These are phyloP conservation scores for Champsocephalus gunnari DNA, from an alignment of 2,797 vertebrate species.

Conservation along the genomic window DNA sequence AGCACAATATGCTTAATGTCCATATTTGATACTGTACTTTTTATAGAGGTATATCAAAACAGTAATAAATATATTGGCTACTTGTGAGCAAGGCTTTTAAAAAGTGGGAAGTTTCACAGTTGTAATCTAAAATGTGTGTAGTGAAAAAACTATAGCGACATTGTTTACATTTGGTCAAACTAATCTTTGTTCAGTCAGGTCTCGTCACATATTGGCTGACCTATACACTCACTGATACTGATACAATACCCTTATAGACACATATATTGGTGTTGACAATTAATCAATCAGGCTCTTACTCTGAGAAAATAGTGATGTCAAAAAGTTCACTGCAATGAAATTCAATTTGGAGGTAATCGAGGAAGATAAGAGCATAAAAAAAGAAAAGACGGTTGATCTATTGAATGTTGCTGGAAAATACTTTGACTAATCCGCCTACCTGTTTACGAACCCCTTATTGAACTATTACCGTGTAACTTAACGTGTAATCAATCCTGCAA, in stretches of 20 bases:
- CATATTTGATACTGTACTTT: neutral
- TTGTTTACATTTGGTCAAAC: neutral
- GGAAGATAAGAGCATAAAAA: neutral
- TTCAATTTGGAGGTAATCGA: neutral
- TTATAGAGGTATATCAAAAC: neutral
- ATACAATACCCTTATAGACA: neutral
- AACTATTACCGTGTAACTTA: conserved; percentile 35
- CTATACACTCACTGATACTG: neutral
- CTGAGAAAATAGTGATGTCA: neutral
- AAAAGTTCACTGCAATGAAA: neutral
- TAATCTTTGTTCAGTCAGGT: neutral
- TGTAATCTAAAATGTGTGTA: neutral
- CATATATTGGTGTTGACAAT: neutral
- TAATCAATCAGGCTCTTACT: neutral
- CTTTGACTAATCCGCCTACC: conserved; percentile 14
- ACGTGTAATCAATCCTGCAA: conserved; percentile 74
- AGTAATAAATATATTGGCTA: neutral
- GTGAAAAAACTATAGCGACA: neutral
- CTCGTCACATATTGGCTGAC: neutral
- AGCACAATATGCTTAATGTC: neutral
- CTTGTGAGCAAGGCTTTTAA: neutral
- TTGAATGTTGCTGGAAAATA: conserved; percentile 5
- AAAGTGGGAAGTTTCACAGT: neutral
- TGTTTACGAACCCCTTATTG: conserved; percentile 27
- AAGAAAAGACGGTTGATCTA: neutral